phyloP scores from a whole-genome alignment of 2,113 vertebrate genomes.

The Acanthisitta chloris region DNA sequence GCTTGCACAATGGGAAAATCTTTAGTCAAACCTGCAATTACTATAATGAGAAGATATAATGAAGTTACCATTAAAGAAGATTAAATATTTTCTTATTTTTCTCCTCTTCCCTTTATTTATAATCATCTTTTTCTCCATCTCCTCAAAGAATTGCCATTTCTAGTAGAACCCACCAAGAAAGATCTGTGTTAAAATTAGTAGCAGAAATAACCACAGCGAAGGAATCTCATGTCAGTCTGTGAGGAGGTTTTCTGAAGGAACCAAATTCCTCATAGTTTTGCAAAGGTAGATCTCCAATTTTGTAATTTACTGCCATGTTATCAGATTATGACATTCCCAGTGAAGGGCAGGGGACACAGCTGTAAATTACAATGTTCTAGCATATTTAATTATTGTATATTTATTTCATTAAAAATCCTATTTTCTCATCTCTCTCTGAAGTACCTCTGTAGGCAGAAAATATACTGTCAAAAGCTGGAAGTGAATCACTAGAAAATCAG shows the following conservation, averaged over 20 bases:
- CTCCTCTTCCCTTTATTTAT: background rate
- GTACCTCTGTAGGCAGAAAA: background rate
- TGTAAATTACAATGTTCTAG: background rate
- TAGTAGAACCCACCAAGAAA: background rate
- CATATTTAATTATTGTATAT: background rate
- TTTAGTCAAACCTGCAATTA: conserved; percentile 50
- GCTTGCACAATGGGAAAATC: background rate
- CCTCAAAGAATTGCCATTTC: background rate
- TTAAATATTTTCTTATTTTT: background rate
- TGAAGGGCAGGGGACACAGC: background rate
- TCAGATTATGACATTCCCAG: background rate
- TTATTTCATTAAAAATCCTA: background rate
- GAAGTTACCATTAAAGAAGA: conserved; percentile 31
- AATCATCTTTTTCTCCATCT: background rate
- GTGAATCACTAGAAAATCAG: background rate
- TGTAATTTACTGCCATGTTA: background rate
- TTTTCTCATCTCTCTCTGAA: background rate
- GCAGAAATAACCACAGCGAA: background rate
- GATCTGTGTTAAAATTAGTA: background rate
- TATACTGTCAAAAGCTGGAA: background rate
- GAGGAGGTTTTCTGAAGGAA: background rate
- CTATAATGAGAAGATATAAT: conserved; percentile 50
- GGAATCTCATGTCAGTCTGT: background rate
- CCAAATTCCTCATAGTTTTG: background rate
- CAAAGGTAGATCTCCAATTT: background rate